A percentile compares a stretch with the other conserved stretches of the same genome.
Conservation (phyloP, 2,888 invertebrate species). For the Heliconius sara region DNA sequence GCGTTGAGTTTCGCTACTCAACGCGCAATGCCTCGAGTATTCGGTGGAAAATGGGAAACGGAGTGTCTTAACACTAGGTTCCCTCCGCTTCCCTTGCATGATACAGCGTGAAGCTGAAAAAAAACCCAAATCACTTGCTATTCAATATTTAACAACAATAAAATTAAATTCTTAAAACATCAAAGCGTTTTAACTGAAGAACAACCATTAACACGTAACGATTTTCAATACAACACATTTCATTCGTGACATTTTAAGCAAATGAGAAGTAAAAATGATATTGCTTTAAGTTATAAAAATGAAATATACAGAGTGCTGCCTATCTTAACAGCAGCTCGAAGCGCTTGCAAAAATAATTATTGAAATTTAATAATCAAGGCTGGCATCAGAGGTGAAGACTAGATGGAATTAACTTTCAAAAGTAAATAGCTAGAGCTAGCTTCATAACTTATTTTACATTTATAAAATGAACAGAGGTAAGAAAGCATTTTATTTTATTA, state of each 20-base stretch:
- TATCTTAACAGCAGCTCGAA: background rate
- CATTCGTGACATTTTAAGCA: background rate
- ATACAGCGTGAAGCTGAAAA: background rate
- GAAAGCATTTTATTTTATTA: background rate
- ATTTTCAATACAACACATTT: constrained; percentile 11
- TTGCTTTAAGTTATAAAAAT: constrained; percentile 7
- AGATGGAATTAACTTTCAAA: background rate
- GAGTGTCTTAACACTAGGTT: too few relatives aligned
- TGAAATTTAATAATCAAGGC: constrained; percentile 15
- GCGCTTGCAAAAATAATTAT: constrained; percentile 10
- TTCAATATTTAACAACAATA: background rate
- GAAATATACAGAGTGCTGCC: background rate
- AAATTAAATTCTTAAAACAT: background rate
- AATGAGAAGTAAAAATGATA: constrained; percentile 11
- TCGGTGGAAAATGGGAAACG: too few relatives aligned
- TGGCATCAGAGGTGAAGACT: background rate
- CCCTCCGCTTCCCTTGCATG: too few relatives aligned
- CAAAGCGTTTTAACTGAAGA: background rate
- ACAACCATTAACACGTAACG: background rate
- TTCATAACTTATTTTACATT: background rate
- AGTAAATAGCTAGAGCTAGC: background rate
- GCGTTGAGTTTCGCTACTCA: too few relatives aligned
- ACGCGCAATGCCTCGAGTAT: too few relatives aligned
- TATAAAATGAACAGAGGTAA: background rate
- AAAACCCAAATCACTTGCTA: background rate